Percentiles rank a stretch among this genome's conserved stretches.
Conservation (phyloP, 1,140 invertebrate genomes). For the Ridgeia piscesae region DNA sequence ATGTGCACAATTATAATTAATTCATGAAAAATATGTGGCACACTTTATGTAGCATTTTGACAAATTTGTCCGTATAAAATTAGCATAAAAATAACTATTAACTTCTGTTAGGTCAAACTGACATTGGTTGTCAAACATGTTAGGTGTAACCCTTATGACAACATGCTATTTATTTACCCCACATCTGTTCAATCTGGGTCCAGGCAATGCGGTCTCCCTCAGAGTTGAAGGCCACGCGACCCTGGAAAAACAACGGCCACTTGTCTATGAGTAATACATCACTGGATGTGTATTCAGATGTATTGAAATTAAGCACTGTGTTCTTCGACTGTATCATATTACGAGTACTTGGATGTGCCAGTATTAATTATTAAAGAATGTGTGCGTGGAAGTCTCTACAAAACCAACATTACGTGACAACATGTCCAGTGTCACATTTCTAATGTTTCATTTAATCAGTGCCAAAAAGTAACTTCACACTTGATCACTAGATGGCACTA, state of each 20-base stretch:
- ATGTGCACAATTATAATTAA: not conserved
- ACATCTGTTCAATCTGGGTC: constrained; percentile 61
- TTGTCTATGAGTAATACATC: no score
- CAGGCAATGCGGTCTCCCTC: constrained; percentile 97
- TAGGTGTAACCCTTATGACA: not conserved
- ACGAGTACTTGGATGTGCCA: no score
- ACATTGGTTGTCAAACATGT: not conserved
- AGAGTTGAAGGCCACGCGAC: constrained; percentile 91
- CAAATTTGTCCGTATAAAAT: not conserved
- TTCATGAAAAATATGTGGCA: not conserved
- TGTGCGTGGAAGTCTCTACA: not conserved
- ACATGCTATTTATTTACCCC: constrained; percentile 8
- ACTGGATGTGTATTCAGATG: no score
- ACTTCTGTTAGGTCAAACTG: not conserved
- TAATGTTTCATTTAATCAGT: no score
- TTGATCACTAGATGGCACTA: not conserved
- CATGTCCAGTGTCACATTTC: no score
- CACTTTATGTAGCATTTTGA: not conserved
- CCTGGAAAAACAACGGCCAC: constrained; percentile 64
- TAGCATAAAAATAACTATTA: not conserved
- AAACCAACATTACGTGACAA: no score
- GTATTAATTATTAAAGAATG: not conserved
- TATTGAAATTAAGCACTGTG: no score
- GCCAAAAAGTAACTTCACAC: not conserved
- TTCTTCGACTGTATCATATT: no score